A percentile compares a stretch with the other conserved stretches of the same genome.
These are phyloP conservation scores for Galagoides demidoff DNA, from an alignment of 2,797 vertebrate genomes.

Conservation along the genomic window DNA sequence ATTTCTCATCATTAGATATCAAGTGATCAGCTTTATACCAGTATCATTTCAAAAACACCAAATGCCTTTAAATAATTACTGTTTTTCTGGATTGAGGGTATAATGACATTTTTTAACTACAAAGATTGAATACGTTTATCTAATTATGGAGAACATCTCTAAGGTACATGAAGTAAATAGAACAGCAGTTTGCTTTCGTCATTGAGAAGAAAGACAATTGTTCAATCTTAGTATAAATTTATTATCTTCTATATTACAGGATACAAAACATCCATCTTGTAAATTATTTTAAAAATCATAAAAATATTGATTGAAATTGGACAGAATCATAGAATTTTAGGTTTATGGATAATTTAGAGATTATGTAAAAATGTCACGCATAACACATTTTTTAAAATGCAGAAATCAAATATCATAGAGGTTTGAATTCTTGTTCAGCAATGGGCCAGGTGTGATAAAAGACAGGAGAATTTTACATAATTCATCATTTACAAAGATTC, in stretches of 20 bases:
- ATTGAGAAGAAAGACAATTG: neutral
- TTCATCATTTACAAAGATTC: neutral
- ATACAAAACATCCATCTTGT: neutral
- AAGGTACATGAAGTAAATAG: neutral
- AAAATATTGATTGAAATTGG: neutral
- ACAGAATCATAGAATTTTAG: neutral
- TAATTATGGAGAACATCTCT: neutral
- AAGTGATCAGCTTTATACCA: neutral
- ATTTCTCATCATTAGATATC: slow-evolving; percentile 19
- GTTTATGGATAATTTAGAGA: neutral
- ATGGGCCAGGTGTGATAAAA: neutral
- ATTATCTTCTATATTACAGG: neutral
- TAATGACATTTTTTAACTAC: slow-evolving; percentile 3
- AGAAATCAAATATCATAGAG: neutral
- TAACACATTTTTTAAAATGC: neutral
- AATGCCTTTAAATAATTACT: neutral
- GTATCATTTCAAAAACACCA: neutral
- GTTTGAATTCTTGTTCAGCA: neutral
- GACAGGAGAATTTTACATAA: neutral
- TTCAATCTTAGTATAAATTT: neutral
- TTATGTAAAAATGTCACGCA: neutral
- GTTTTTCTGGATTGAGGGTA: neutral
- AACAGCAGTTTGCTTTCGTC: neutral
- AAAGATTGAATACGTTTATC: slow-evolving; percentile 5
- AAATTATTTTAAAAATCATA: neutral